phyloP scores from a whole-genome alignment of 2,797 vertebrate genomes.

The Sarcoramphus papa region DNA sequence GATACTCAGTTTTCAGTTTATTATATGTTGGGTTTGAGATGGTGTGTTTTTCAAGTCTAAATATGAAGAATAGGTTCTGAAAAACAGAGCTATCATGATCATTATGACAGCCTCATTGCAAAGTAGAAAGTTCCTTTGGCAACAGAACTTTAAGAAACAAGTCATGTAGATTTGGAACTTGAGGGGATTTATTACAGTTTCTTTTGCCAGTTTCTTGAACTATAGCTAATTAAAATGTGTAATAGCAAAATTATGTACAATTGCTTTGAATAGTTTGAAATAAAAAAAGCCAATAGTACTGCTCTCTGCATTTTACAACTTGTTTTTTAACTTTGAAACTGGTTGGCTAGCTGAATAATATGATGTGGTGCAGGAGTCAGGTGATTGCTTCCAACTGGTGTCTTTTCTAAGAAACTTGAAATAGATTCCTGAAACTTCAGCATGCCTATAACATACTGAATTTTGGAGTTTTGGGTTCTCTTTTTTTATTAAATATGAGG shows the following conservation, averaged over 20 bases:
- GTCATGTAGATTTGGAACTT: neutral
- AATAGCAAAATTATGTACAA: too few species aligned
- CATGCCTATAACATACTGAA: too few species aligned
- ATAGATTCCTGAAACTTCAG: neutral
- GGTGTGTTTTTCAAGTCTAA: neutral
- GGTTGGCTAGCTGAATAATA: neutral
- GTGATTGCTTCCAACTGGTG: neutral
- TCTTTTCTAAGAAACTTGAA: neutral
- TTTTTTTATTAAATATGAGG: too few species aligned
- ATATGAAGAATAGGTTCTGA: neutral
- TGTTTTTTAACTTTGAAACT: neutral
- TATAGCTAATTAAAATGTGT: neutral
- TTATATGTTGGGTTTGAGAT: neutral
- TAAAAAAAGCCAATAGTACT: neutral
- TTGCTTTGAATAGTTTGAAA: too few species aligned
- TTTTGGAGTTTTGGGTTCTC: too few species aligned
- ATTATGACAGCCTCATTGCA: neutral
- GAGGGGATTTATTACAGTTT: neutral
- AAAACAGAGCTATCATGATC: neutral
- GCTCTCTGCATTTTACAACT: neutral
- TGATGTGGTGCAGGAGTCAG: neutral
- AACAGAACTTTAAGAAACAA: neutral
- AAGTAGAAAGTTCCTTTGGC: neutral
- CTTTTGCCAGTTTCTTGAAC: neutral
- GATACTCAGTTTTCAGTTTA: neutral